Evolutionary conservation across 2,113 vertebrate species (phyloP).

Genomic region (Aspidoscelis tigris): DNA sequence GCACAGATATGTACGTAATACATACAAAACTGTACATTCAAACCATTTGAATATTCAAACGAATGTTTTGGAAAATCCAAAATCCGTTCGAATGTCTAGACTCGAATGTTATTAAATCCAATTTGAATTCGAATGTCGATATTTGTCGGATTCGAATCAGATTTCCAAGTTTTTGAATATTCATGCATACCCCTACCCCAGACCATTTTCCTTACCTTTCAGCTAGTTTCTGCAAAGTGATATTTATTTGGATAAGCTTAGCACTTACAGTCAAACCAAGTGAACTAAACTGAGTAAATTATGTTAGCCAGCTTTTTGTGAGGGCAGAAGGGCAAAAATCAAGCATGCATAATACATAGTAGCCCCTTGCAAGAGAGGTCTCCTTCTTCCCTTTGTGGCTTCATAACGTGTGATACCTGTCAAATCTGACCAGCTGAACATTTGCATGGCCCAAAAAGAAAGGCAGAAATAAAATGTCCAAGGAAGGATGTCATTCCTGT

Average conservation of each 20-base stretch:
- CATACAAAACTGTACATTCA: no score
- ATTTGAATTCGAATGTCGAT: no score
- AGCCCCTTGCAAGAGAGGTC: not conserved
- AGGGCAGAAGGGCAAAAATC: not conserved
- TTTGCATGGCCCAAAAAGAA: not conserved
- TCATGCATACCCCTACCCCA: no score
- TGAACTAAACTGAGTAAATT: slow-evolving; percentile 6
- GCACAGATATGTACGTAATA: no score
- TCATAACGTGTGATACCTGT: not conserved
- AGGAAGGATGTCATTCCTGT: not conserved
- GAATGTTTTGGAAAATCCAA: no score
- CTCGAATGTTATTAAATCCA: no score
- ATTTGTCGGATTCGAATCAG: no score
- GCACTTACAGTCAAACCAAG: not conserved
- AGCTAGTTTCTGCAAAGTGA: not conserved
- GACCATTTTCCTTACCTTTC: not conserved
- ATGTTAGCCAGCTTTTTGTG: not conserved
- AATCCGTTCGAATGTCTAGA: no score
- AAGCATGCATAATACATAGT: not conserved
- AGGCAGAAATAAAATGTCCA: not conserved
- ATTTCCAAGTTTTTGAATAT: no score
- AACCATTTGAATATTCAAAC: no score
- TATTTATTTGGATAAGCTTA: not conserved
- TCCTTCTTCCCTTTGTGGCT: not conserved
- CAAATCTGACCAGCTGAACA: not conserved